phyloP scores from a whole-genome alignment of 2,888 invertebrate species.

The Pomacea canaliculata region DNA sequence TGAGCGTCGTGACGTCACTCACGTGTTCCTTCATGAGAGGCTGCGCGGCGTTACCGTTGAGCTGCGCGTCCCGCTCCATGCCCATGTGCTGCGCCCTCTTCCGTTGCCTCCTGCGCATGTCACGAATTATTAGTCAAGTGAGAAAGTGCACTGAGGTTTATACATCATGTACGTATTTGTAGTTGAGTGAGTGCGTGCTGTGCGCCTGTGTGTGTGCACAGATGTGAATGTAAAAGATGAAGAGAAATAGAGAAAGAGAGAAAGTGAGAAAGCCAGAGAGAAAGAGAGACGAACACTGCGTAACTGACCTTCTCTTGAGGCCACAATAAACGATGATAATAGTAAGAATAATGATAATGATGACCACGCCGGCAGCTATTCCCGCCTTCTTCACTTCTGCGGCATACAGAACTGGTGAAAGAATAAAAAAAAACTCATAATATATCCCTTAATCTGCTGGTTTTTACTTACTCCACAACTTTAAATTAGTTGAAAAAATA shows the following conservation, averaged over 20 bases:
- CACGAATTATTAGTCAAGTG: background rate
- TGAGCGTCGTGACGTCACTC: background rate
- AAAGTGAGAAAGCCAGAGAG: too few species aligned
- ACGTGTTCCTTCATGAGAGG: slow-evolving; percentile 24
- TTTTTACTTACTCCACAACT: too few species aligned
- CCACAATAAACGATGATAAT: slow-evolving; percentile 35
- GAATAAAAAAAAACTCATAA: too few species aligned
- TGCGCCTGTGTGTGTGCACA: too few species aligned
- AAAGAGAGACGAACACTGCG: too few species aligned
- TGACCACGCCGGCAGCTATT: slow-evolving; percentile 35
- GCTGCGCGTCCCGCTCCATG: slow-evolving; percentile 9
- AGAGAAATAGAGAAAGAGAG: too few species aligned
- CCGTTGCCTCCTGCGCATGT: slow-evolving; percentile 10
- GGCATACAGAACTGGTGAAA: slow-evolving; percentile 30
- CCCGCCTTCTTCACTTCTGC: slow-evolving; percentile 34
- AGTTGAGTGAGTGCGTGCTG: background rate
- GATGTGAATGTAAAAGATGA: too few species aligned
- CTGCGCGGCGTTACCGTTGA: slow-evolving; percentile 22
- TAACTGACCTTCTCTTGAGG: slow-evolving; percentile 32
- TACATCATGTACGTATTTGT: too few species aligned
- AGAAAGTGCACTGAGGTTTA: too few species aligned
- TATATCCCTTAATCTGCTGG: too few species aligned
- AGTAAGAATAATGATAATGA: slow-evolving; percentile 31
- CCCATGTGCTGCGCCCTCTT: slow-evolving; percentile 9
- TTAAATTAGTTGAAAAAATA: too few species aligned